Conservation (phyloP, 2,797 vertebrate genomes). For the Cuculus canorus region DNA sequence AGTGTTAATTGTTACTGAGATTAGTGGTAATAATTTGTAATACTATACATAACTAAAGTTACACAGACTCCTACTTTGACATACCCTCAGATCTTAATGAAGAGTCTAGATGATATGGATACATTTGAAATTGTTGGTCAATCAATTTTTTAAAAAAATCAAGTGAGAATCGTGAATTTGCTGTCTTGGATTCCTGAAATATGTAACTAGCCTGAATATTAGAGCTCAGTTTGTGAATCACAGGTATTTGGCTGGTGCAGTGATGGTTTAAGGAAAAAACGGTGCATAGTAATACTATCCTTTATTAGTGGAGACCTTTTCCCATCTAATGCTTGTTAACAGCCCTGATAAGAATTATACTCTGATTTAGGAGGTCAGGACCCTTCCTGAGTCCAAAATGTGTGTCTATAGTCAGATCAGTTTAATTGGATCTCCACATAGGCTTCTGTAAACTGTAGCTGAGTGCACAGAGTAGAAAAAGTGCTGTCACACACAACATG, state of each 20-base stretch:
- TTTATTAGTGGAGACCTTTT: neutral
- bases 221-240: neutral
- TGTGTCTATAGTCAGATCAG: neutral
- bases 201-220: neutral
- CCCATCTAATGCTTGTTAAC: neutral
- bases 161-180: neutral
- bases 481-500: neutral
- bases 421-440: neutral
- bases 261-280: neutral
- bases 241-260: neutral
- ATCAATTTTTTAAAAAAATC: neutral
- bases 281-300: rapidly evolving
- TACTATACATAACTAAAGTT: neutral
- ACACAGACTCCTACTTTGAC: neutral
- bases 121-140: neutral
- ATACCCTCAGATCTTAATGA: neutral
- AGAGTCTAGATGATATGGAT: neutral
- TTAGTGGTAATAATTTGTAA: neutral
- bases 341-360: neutral
- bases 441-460: neutral
- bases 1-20: neutral
- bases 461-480: neutral
- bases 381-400: neutral
- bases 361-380: neutral
- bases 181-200: neutral